Evolutionary conservation across 2,888 invertebrate genomes (phyloP).

Genomic region (Hipparchia semele): DNA sequence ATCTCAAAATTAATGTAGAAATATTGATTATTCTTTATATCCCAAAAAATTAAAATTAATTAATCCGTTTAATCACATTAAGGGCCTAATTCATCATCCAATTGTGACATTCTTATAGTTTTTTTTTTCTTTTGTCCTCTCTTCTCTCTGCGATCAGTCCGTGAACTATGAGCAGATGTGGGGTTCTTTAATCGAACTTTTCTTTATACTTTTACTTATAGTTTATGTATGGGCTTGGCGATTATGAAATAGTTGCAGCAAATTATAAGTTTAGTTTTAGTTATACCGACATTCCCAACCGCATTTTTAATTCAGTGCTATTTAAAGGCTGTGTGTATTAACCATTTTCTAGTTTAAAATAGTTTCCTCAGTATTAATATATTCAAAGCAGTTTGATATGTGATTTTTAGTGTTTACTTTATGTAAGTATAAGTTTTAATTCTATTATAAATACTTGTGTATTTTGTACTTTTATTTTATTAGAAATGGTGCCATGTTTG

Average conservation of each 20-base stretch:
- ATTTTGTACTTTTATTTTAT: constrained; percentile 31
- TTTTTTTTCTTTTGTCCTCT: too few species aligned
- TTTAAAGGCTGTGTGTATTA: constrained; percentile 54
- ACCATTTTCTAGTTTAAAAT: constrained; percentile 44
- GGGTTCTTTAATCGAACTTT: too few species aligned
- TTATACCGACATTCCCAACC: constrained; percentile 11
- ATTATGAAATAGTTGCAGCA: background rate
- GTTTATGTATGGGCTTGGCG: too few species aligned
- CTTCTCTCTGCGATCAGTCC: too few species aligned
- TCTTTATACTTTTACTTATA: too few species aligned
- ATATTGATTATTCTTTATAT: too few species aligned
- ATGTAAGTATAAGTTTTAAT: constrained; percentile 24
- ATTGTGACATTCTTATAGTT: too few species aligned
- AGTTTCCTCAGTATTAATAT: constrained; percentile 58
- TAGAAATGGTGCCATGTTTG: constrained; percentile 43
- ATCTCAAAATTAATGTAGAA: too few species aligned
- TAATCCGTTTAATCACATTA: too few species aligned
- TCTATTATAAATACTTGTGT: constrained; percentile 17
- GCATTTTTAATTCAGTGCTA: constrained; percentile 26
- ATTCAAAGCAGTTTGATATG: constrained; percentile 46
- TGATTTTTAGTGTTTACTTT: constrained; percentile 46
- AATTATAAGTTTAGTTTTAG: background rate
- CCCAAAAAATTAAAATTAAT: too few species aligned
- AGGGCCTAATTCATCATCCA: too few species aligned
- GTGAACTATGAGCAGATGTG: too few species aligned